Percentiles rank a stretch among this genome's conserved stretches.
These are phyloP conservation scores for Arnoldichthys spilopterus DNA, from an alignment of 2,797 vertebrate genomes.

Conservation along the genomic window DNA sequence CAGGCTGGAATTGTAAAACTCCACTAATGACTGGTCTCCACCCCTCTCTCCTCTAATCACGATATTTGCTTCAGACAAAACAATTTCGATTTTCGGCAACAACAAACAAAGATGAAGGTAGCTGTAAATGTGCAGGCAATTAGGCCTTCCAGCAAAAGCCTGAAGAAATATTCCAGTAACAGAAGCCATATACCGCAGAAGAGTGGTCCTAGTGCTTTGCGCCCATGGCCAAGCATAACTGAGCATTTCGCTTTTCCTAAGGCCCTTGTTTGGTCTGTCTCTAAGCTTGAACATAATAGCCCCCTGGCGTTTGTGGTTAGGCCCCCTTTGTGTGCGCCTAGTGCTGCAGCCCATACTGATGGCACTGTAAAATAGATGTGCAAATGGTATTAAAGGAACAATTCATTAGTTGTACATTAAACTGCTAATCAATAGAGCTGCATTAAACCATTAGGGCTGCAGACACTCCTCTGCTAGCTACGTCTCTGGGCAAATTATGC, in stretches of 20 bases:
- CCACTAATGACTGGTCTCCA: constrained; percentile 22
- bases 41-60: constrained; percentile 27
- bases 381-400: constrained; percentile 80
- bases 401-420: constrained; percentile 82
- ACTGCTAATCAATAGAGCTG: constrained; percentile 82
- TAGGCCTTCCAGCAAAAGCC: constrained; percentile 23
- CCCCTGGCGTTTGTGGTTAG: constrained; percentile 43
- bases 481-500: constrained; percentile 64
- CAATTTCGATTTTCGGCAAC: constrained; percentile 13
- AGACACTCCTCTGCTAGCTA: constrained; percentile 57
- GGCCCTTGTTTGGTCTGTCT: constrained; percentile 36
- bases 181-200: constrained; percentile 18
- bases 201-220: not conserved
- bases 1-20: constrained; percentile 23
- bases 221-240: constrained; percentile 19
- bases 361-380: constrained; percentile 73
- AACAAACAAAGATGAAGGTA: constrained; percentile 33
- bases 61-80: constrained; percentile 36
- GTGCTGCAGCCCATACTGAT: constrained; percentile 65
- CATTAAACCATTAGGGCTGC: constrained; percentile 81
- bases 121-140: constrained; percentile 26
- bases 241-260: constrained; percentile 10
- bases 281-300: constrained; percentile 40
- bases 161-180: constrained; percentile 19
- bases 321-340: constrained; percentile 28